Evolutionary conservation across 2,797 vertebrate species (phyloP).

Genomic region (Tokudaia tokunoshimensis): DNA sequence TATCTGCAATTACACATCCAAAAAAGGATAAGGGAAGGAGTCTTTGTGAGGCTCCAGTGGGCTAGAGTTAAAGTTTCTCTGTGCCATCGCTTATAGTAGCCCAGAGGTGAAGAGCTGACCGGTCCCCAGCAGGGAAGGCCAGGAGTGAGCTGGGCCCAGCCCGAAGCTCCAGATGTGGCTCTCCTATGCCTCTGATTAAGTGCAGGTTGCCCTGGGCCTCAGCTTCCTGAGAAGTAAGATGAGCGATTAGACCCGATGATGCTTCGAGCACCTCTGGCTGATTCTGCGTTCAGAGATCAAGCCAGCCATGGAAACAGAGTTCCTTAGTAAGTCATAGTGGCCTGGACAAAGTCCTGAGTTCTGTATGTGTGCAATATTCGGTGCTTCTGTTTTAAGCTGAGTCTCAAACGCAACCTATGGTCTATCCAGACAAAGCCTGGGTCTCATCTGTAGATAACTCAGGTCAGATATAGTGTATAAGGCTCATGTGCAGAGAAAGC

Average conservation of each 20-base stretch:
- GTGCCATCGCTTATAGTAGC: background rate
- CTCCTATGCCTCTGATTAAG: background rate
- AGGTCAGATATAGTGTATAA: background rate
- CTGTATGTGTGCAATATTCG: background rate
- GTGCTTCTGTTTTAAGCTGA: background rate
- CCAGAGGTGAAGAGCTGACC: background rate
- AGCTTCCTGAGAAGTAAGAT: background rate
- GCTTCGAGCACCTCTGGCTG: background rate
- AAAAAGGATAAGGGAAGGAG: background rate
- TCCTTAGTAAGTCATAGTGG: background rate
- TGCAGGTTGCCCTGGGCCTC: background rate
- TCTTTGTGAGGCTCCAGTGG: background rate
- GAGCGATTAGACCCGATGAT: background rate
- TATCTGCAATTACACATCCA: background rate
- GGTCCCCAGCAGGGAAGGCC: background rate
- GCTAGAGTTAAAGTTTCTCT: background rate
- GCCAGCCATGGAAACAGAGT: background rate
- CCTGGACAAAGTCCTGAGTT: background rate
- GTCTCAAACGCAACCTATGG: background rate
- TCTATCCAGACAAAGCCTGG: background rate
- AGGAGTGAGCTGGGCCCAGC: background rate
- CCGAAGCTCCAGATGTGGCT: background rate
- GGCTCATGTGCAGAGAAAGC: background rate
- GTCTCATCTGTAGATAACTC: background rate
- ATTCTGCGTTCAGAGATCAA: background rate